A percentile compares a stretch with the other conserved stretches of the same genome.
Evolutionary conservation across 2,113 vertebrate genomes (phyloP).

Genomic region (Glaucomys volans): DNA sequence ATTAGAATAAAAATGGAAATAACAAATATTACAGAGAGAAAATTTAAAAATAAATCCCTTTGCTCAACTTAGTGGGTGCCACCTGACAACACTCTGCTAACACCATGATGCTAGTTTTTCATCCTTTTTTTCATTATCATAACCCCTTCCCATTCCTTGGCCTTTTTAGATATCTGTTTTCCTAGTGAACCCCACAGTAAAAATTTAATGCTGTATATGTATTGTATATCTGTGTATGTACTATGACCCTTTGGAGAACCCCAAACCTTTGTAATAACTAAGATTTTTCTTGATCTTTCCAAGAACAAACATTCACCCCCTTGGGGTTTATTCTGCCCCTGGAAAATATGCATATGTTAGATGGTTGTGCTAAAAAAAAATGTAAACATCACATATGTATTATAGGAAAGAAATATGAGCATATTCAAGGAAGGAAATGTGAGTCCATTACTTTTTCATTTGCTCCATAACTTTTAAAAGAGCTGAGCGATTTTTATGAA

Average conservation of each 20-base stretch:
- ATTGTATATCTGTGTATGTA: background rate
- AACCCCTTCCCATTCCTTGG: accelerated
- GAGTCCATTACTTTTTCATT: conserved; percentile 56
- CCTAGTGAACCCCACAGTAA: background rate
- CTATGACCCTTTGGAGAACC: background rate
- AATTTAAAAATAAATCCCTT: conserved; percentile 11
- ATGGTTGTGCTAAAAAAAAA: background rate
- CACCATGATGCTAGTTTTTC: background rate
- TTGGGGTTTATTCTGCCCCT: background rate
- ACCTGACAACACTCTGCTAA: background rate
- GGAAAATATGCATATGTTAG: background rate
- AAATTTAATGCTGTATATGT: background rate
- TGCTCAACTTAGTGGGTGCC: conserved; percentile 29
- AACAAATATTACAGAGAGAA: conserved; percentile 8
- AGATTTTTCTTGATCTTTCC: background rate
- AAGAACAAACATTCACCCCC: background rate
- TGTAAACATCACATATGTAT: background rate
- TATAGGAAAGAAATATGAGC: conserved; percentile 8
- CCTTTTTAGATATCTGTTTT: background rate
- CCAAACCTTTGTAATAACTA: background rate
- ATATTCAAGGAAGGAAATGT: conserved; percentile 30
- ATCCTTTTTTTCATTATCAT: background rate
- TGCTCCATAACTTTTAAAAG: conserved; percentile 21
- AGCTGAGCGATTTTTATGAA: conserved; percentile 1
- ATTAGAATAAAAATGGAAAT: conserved; percentile 31